Evolutionary conservation across 2,797 vertebrate species (phyloP).

Genomic region (Catamblyrhynchus diadema): DNA sequence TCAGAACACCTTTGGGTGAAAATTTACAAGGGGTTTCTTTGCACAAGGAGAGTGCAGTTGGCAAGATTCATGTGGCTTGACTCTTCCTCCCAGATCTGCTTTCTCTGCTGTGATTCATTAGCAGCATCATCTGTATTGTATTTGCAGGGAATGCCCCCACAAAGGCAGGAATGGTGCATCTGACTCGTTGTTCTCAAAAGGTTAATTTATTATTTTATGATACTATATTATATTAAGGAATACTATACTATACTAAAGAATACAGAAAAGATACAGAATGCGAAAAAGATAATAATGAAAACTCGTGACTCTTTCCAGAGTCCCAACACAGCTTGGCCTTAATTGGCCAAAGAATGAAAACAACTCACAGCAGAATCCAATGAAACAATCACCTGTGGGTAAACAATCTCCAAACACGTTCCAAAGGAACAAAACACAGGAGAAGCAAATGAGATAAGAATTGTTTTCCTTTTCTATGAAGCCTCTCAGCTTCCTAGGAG

Average conservation of each 20-base stretch:
- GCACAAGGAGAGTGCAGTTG: not conserved
- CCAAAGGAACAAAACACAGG: no score
- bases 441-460: not conserved
- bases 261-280: no score
- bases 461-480: not conserved
- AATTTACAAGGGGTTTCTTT: not conserved
- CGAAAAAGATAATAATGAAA: no score
- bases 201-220: no score
- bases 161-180: no score
- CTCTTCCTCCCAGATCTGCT: not conserved
- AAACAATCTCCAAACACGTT: not conserved
- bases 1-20: not conserved
- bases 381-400: not conserved
- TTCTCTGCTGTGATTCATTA: not conserved
- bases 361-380: no score
- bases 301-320: no score
- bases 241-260: no score
- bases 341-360: not conserved
- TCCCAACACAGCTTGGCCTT: no score
- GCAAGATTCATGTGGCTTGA: not conserved
- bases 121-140: not conserved
- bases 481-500: not conserved
- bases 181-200: no score
- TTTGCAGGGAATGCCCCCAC: no score
- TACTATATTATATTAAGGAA: no score